Percentiles rank a stretch among this genome's conserved stretches.
These are phyloP conservation scores for Cathartes aura DNA, from an alignment of 2,113 vertebrate species.

Conservation along the genomic window DNA sequence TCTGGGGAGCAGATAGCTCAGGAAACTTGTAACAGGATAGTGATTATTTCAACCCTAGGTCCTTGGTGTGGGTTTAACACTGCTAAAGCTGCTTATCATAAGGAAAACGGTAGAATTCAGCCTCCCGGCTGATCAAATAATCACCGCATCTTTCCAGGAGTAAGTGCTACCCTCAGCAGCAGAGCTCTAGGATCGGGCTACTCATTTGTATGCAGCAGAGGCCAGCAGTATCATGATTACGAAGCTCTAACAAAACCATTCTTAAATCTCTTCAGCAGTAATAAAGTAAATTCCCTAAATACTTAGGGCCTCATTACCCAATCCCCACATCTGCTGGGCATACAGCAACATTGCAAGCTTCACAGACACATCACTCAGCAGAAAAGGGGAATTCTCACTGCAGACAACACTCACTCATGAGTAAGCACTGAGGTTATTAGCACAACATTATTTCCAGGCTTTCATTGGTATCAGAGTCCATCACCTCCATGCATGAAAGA, in stretches of 20 bases:
- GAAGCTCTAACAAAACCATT: not conserved
- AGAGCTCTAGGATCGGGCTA: not conserved
- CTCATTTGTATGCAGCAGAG: not conserved
- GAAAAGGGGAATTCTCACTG: not conserved
- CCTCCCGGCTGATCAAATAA: not conserved
- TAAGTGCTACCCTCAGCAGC: not conserved
- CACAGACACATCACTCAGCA: not conserved
- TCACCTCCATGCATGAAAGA: not conserved
- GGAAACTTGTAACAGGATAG: slow-evolving; percentile 20
- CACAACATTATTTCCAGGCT: not conserved
- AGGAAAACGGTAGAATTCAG: not conserved
- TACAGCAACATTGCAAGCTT: not conserved
- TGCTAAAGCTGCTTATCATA: not conserved
- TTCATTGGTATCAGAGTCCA: not conserved
- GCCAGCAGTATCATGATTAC: not conserved
- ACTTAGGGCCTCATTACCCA: not conserved
- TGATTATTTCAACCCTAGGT: not conserved
- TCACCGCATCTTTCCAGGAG: not conserved
- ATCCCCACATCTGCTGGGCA: not conserved
- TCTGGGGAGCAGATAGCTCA: not conserved
- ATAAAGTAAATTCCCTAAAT: not conserved
- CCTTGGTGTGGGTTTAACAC: not conserved
- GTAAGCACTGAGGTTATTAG: not conserved
- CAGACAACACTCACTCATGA: not conserved
- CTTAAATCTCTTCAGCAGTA: not conserved